A percentile compares a stretch with the other conserved stretches of the same genome.
Conservation (phyloP, 1,140 invertebrate genomes). For the Chlorops oryzae region DNA sequence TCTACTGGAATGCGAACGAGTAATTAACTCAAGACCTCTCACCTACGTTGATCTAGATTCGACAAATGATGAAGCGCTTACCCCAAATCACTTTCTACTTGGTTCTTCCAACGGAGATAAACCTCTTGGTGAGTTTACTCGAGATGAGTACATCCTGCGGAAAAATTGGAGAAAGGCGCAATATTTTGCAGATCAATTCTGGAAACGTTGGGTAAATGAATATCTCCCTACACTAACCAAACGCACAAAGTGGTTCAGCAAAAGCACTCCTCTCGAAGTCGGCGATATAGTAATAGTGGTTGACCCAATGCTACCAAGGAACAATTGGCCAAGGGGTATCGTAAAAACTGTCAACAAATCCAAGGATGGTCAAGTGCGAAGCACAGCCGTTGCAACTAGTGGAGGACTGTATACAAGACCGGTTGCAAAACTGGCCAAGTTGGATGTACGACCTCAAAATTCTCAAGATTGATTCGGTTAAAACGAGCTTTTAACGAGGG, state of each 20-base stretch:
- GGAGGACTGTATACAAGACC: slow-evolving; percentile 1
- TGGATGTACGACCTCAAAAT: too few relatives aligned
- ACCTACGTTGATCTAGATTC: too few relatives aligned
- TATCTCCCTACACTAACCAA: slow-evolving; percentile 21
- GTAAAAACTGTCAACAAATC: slow-evolving; percentile 5
- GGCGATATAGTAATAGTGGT: slow-evolving; percentile 29
- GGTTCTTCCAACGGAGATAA: too few relatives aligned
- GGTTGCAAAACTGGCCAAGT: slow-evolving; percentile 10
- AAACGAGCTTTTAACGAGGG: too few relatives aligned
- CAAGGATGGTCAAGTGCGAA: slow-evolving; percentile 10
- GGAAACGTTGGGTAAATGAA: slow-evolving; percentile 26
- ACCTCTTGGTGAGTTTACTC: too few relatives aligned
- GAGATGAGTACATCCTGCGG: too few relatives aligned
- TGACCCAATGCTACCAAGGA: slow-evolving; percentile 20
- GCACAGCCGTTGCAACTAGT: slow-evolving; percentile 2
- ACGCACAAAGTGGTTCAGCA: slow-evolving; percentile 25
- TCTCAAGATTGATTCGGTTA: too few relatives aligned
- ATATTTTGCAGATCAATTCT: slow-evolving; percentile 26
- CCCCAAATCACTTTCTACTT: too few relatives aligned
- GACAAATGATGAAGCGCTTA: too few relatives aligned
- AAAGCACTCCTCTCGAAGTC: slow-evolving; percentile 15
- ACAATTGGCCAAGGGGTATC: slow-evolving; percentile 17
- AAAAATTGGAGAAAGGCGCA: slow-evolving; percentile 23
- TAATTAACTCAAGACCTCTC: too few relatives aligned
- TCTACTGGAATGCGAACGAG: too few relatives aligned